phyloP scores from a whole-genome alignment of 2,888 invertebrate species.

The Digitonthophagus gazella region DNA sequence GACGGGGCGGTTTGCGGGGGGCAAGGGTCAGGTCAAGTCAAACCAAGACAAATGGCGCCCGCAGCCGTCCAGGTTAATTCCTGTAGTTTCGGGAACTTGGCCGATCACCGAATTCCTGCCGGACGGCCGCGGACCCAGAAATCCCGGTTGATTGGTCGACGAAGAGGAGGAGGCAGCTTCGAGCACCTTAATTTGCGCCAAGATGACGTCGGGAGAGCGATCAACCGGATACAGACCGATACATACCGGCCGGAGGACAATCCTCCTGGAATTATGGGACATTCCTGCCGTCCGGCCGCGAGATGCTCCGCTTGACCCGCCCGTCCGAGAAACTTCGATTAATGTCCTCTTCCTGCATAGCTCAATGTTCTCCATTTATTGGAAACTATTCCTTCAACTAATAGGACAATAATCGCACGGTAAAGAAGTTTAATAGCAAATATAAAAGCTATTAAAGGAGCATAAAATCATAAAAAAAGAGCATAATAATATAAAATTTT shows the following conservation, averaged over 20 bases:
- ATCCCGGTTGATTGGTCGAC: constrained; percentile 34
- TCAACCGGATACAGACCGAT: not conserved
- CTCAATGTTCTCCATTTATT: not conserved
- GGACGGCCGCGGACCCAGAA: constrained; percentile 36
- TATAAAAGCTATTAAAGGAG: no score
- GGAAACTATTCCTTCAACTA: not conserved
- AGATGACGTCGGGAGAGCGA: not conserved
- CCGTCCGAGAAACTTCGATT: not conserved
- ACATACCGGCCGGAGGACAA: not conserved
- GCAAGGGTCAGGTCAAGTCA: constrained; percentile 43
- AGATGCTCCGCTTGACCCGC: not conserved
- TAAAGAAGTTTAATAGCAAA: no score
- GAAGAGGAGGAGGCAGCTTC: constrained; percentile 12
- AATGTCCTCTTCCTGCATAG: not conserved
- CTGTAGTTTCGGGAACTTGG: constrained; percentile 47
- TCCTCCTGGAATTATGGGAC: not conserved
- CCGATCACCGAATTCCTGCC: constrained; percentile 48
- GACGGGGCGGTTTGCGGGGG: constrained; percentile 31
- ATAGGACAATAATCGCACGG: no score
- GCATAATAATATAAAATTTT: no score
- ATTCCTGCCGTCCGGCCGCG: not conserved
- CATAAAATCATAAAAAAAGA: no score
- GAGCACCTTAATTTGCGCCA: not conserved
- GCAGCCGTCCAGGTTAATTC: constrained; percentile 51
- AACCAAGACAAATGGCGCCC: constrained; percentile 53